phyloP scores from a whole-genome alignment of 1,140 invertebrate genomes.

The Penaeus vannamei region DNA sequence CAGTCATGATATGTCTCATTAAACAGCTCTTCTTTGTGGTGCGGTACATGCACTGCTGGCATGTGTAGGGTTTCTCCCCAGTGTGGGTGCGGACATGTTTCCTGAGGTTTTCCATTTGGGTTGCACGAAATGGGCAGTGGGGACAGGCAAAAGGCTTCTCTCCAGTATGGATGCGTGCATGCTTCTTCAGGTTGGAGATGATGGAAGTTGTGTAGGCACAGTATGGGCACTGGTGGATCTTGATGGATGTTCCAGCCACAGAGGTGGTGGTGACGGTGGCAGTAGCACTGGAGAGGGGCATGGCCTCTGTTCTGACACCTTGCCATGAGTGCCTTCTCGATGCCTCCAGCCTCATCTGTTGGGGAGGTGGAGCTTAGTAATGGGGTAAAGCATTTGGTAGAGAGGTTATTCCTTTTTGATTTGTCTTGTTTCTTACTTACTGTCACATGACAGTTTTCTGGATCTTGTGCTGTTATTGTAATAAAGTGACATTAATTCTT shows the following conservation, averaged over 20 bases:
- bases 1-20: slow-evolving; percentile 27
- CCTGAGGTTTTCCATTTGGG: slow-evolving; percentile 63
- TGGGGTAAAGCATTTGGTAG: not conserved
- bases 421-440: too few relatives aligned
- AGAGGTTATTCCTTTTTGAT: not conserved
- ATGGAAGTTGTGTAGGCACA: slow-evolving; percentile 61
- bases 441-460: too few relatives aligned
- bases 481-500: too few relatives aligned
- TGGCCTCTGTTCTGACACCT: not conserved
- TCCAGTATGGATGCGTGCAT: slow-evolving; percentile 65
- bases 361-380: slow-evolving; percentile 3
- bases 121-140: slow-evolving; percentile 63
- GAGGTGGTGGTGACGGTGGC: not conserved
- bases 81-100: slow-evolving; percentile 59
- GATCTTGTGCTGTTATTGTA: too few relatives aligned
- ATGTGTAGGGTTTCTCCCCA: slow-evolving; percentile 60
- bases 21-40: slow-evolving; percentile 40
- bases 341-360: not conserved
- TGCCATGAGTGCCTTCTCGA: not conserved
- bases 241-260: not conserved
- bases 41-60: slow-evolving; percentile 35
- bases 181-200: slow-evolving; percentile 62
- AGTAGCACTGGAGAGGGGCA: not conserved
- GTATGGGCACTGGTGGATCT: slow-evolving; percentile 49
- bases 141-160: slow-evolving; percentile 65